Evolutionary conservation across 1,140 invertebrate genomes (phyloP).

Genomic region (Ylistrum balloti): DNA sequence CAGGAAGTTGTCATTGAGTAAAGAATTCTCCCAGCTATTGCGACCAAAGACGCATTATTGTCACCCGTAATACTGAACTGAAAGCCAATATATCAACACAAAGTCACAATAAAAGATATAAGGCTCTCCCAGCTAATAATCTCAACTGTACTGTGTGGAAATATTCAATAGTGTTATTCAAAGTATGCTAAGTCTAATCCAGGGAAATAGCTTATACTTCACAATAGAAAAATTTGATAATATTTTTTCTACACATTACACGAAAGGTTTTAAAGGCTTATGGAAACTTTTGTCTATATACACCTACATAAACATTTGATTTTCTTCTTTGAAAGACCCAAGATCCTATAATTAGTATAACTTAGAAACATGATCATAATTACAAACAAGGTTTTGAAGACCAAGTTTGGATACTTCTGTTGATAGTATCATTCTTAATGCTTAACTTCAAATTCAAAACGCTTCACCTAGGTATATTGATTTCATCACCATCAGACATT

Average conservation of each 20-base stretch:
- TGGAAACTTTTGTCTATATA: background rate
- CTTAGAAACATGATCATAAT: background rate
- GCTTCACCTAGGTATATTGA: background rate
- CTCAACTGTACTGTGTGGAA: background rate
- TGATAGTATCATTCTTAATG: too few species aligned
- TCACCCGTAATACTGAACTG: background rate
- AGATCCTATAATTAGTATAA: background rate
- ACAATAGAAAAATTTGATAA: slow-evolving; percentile 4
- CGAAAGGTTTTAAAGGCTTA: background rate
- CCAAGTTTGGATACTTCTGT: too few species aligned
- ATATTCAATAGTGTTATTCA: slow-evolving; percentile 22
- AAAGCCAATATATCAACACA: background rate
- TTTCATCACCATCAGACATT: background rate
- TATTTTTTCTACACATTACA: background rate
- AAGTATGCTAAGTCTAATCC: slow-evolving; percentile 19
- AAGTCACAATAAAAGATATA: background rate
- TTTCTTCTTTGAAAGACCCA: background rate
- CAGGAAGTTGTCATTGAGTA: too few species aligned
- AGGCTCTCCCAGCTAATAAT: background rate
- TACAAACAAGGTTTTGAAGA: background rate
- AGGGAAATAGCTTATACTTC: background rate
- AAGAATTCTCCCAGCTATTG: too few species aligned
- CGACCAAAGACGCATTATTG: background rate
- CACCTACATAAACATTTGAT: background rate
- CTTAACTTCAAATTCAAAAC: background rate